phyloP scores from a whole-genome alignment of 2,888 invertebrate species.

The Leucozona laternaria region DNA sequence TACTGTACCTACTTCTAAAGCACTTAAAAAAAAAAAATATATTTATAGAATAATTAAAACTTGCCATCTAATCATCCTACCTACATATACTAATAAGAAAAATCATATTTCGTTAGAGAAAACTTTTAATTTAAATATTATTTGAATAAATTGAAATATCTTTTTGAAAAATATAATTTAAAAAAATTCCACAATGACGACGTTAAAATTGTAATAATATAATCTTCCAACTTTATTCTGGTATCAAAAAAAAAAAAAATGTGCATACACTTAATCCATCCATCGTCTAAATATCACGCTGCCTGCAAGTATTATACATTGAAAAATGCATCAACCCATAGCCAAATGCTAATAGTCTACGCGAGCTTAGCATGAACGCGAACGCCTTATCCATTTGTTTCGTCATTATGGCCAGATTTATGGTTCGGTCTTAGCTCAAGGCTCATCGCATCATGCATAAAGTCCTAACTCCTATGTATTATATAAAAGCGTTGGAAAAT shows the following conservation, averaged over 20 bases:
- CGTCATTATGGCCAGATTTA: conserved; percentile 62
- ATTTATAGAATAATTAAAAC: too few relatives aligned
- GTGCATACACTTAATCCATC: neutral
- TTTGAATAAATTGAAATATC: too few relatives aligned
- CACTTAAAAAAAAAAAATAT: too few relatives aligned
- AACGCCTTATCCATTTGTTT: conserved; percentile 42
- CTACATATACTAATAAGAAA: too few relatives aligned
- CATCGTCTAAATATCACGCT: conserved; percentile 21
- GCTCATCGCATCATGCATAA: conserved; percentile 53
- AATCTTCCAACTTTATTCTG: conserved; percentile 13
- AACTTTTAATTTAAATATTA: too few relatives aligned
- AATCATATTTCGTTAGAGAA: too few relatives aligned
- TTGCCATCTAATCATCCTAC: too few relatives aligned
- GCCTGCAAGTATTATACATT: neutral
- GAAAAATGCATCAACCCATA: conserved; percentile 22
- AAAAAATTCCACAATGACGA: too few relatives aligned
- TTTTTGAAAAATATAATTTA: too few relatives aligned
- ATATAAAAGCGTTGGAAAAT: conserved; percentile 21
- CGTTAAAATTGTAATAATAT: too few relatives aligned
- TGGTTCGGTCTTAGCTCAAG: conserved; percentile 42
- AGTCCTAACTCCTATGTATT: too few relatives aligned
- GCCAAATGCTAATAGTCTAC: conserved; percentile 33
- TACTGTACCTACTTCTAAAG: too few relatives aligned
- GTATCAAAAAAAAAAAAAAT: conserved; percentile 2
- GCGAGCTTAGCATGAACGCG: conserved; percentile 25